Evolutionary conservation across 2,113 vertebrate species (phyloP), one percentile per base, ranked within the genome.

Genomic region (Tyrannus savana): DNA sequence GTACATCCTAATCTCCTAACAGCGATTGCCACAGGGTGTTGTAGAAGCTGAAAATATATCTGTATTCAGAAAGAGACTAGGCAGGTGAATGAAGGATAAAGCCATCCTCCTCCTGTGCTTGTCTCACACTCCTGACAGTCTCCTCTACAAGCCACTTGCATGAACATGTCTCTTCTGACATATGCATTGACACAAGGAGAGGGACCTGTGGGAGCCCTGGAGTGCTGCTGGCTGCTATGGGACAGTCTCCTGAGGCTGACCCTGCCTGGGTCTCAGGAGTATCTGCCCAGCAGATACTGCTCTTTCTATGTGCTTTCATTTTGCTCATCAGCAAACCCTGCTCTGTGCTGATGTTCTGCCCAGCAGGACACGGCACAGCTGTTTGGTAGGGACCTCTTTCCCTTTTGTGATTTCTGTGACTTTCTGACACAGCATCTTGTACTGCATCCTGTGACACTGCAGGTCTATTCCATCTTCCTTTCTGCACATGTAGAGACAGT

Each of bases 181-280:
- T 14, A 7, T 1, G 2, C 5, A 10, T 52, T 49, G 28, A 18
- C 31, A 37, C 1, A 4, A 60, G 41, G 50, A 33, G 24, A 59
- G 27, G 12, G 14, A 67, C 15, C 41, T 5, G 2, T 1, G 0
- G 35, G 30, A 71, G 13, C 39, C 18, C 39, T 6, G 3, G 8
- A 3, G 3, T 63, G 37, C 68, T 93, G 12, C 64, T 74, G 78
- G 27, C 33, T 88, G 60, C 63, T 30, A 2, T 1, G 0, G 33
- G 30, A 42, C 35, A 35, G 15, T 35, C 10, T 60, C 28, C 24
- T 30, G 53, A 19, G 25, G 6, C 44, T 75, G 59, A 15, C n/a
- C 31, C 42, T 63, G n/a, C 25, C 53, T 58, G 31, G 7, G 12
- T 73, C 9, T 81, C 3, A 2, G 28, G 24, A 21, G 6, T 35